Conservation (phyloP, 2,113 vertebrate genomes). For the Cromileptes altivelis region DNA sequence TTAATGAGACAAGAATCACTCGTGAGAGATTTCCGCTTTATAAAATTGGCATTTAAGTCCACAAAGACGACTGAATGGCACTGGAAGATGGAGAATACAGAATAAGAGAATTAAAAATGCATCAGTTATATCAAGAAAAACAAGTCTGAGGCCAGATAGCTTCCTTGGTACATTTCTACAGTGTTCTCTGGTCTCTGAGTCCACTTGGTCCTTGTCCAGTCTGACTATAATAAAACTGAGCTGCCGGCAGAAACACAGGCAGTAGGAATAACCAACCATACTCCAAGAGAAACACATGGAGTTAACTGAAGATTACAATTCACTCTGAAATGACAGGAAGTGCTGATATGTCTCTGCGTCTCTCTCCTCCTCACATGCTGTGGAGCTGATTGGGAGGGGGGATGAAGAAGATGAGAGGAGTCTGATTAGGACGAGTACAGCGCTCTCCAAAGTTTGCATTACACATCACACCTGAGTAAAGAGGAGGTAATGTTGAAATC, state of each 20-base stretch:
- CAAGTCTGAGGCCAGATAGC: slow-evolving; percentile 39
- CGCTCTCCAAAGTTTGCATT: slow-evolving; percentile 58
- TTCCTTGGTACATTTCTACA: slow-evolving; percentile 56
- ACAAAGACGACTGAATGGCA: slow-evolving; percentile 73
- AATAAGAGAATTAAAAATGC: slow-evolving; percentile 52
- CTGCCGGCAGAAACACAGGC: slow-evolving; percentile 63
- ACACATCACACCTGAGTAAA: slow-evolving; percentile 81
- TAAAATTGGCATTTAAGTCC: slow-evolving; percentile 68
- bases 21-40: slow-evolving; percentile 51
- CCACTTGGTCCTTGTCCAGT: slow-evolving; percentile 68
- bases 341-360: slow-evolving; percentile 71
- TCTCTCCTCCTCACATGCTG: slow-evolving; percentile 33
- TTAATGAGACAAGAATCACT: slow-evolving; percentile 54
- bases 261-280: slow-evolving; percentile 53
- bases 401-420: slow-evolving; percentile 50
- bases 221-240: slow-evolving; percentile 56
- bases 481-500: slow-evolving; percentile 70
- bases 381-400: slow-evolving; percentile 36
- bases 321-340: slow-evolving; percentile 69
- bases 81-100: slow-evolving; percentile 69
- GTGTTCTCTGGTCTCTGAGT: slow-evolving; percentile 73
- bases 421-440: slow-evolving; percentile 51
- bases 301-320: slow-evolving; percentile 49
- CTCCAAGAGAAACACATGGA: slow-evolving; percentile 56
- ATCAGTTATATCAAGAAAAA: slow-evolving; percentile 59